phyloP scores from a whole-genome alignment of 1,140 invertebrate genomes.

The Muscidifurax raptorellus region DNA sequence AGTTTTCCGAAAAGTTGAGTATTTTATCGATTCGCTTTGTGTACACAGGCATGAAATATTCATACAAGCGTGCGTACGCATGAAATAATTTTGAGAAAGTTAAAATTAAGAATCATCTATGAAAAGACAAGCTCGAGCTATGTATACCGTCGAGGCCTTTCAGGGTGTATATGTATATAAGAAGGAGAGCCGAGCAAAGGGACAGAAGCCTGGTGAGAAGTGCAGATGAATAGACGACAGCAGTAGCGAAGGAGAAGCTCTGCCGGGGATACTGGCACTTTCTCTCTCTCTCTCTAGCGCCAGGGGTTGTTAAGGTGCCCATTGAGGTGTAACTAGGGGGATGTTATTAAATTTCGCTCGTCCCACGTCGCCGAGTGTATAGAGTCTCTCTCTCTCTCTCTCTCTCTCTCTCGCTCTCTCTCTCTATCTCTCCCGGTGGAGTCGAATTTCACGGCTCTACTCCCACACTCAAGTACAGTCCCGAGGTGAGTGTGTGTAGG shows the following conservation, averaged over 20 bases:
- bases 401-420: constrained; percentile 49
- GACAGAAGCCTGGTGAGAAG: constrained; percentile 31
- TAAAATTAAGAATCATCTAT: no score
- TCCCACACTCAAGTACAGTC: background rate
- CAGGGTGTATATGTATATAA: background rate
- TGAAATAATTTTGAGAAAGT: no score
- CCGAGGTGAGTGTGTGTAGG: background rate
- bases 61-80: no score
- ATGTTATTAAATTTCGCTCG: constrained; percentile 77
- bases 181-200: background rate
- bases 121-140: no score
- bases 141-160: background rate
- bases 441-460: constrained; percentile 49
- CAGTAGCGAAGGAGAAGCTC: constrained; percentile 4
- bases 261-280: constrained; percentile 41
- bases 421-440: constrained; percentile 42
- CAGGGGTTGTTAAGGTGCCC: constrained; percentile 75
- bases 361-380: constrained; percentile 50
- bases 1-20: no score
- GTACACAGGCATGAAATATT: no score
- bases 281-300: background rate
- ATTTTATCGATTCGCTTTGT: background rate
- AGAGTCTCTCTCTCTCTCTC: constrained; percentile 49
- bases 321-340: constrained; percentile 77
- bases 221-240: constrained; percentile 46